Evolutionary conservation across 1,140 invertebrate genomes (phyloP), one percentile per base, ranked within the genome.

Genomic region (Pogonus chalceus): DNA sequence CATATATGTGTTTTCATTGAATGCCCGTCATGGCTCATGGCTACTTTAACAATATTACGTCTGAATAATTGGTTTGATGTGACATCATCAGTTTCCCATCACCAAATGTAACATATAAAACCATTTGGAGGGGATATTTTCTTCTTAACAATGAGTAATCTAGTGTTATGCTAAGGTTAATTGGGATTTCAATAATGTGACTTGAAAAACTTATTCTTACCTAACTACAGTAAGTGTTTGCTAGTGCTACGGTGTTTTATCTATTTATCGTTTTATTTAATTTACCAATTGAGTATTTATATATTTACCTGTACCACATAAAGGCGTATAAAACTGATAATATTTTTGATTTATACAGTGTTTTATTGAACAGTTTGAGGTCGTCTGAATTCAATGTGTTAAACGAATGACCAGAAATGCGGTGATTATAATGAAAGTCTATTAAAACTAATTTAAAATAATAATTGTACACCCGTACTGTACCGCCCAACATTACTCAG

Each of bases 381-480:
- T 14, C 26, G 4, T 31, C 26, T 31, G 26, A 7, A 14, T 7
- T 31, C 4, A 7, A 31, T 31, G 26, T 31, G 26, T 31, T 31
- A 31, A 31, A 31, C 14, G 26, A 18, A 4, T 16, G 18, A 43
- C 9, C 37, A 43, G 37, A 43, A 43, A 43, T 43, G 37, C 37
- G 37, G 37, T 43, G 37, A 43, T 43, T 43, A 7, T 43, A 43
- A 43, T 43, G 37, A 43, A 43, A 43, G 9, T 43, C 37, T 43
- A 43, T 43, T 43, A 43, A 43, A 43, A 43, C 37, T 43, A 43
- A 43, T 43, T 43, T 43, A 43, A 43, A 43, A 43, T 43, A 43
- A 43, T 43, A 43, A 43, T 43, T 43, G 37, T 43, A 43, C 37
- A 43, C 37, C 37, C 37, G 37, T 43, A 12, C 7, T 31, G 26